Evolutionary conservation across 2,888 invertebrate species (phyloP), one percentile per base, ranked within the genome.

Genomic region (Drosophila fungiperda): DNA sequence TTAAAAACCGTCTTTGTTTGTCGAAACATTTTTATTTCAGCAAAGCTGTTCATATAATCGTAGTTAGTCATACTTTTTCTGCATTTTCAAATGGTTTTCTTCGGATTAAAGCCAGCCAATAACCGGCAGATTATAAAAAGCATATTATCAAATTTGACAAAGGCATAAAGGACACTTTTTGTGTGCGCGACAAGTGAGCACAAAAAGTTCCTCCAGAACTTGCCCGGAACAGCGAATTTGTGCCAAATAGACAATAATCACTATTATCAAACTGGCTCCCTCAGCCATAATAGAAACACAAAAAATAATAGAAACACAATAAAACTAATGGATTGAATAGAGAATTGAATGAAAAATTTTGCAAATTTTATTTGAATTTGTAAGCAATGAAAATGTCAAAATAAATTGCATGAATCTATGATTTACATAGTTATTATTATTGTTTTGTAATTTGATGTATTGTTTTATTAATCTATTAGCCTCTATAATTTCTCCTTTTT

Each of bases 251-350:
- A 2, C 1, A 12, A 11, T 17, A 48, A 64, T 36, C 40, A 6
- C 0, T 78, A 64, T 26, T 78, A 66, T 60, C 62, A 54, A 20
- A 20, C 68, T n/a, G 78, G 75, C 1, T 3, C 48, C 29, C 68
- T 68, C 75, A 68, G 68, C 33, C 20, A 63, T 54, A 58, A 45
- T 1, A 3, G 0, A 1, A 3, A 0, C 0, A 23, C 3, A 36
- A 40, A 8, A 0, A 23, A 5, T n/a, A n/a, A n/a, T n/a, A n/a
- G n/a, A n/a, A n/a, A 42, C 7, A 20, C 78, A 0, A 12, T 1
- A 3, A 2, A 3, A 1, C 11, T 23, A 0, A 1, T 33, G 11
- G 2, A 38, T 11, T 78, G 78, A 78, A 71, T 77, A 5, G 4
- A 26, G 0, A 0, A 1, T 0, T 11, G 29, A n/a, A 5, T 48